Conservation (phyloP, 2,888 invertebrate genomes). For the Pheosia tremula region DNA sequence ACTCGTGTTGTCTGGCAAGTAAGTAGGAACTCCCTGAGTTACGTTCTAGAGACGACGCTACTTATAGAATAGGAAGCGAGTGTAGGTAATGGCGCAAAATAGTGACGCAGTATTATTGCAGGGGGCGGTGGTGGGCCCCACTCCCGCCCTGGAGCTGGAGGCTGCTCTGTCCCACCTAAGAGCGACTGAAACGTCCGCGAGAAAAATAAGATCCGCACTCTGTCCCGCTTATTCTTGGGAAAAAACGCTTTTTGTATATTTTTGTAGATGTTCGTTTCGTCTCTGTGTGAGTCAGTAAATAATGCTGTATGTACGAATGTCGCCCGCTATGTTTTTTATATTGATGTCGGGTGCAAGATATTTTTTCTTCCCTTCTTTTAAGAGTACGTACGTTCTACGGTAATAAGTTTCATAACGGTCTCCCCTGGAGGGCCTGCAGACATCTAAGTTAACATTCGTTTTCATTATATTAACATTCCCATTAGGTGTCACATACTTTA, state of each 20-base stretch:
- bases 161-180: slow-evolving; percentile 59
- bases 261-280: slow-evolving; percentile 51
- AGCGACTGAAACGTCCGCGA: slow-evolving; percentile 84
- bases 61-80: slow-evolving; percentile 84
- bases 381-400: neutral
- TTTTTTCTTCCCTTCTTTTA: slow-evolving; percentile 22
- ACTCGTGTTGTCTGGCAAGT: slow-evolving; percentile 17
- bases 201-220: slow-evolving; percentile 84
- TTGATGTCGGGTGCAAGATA: slow-evolving; percentile 48
- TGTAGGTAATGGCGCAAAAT: slow-evolving; percentile 86
- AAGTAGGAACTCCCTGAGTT: slow-evolving; percentile 39
- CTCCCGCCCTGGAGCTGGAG: slow-evolving; percentile 45
- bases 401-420: neutral
- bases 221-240: slow-evolving; percentile 83
- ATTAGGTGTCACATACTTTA: too few relatives aligned
- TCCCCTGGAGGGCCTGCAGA: neutral
- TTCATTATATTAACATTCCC: too few relatives aligned
- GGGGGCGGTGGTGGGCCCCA: slow-evolving; percentile 68
- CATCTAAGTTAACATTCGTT: too few relatives aligned
- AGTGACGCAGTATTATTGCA: slow-evolving; percentile 86
- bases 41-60: slow-evolving; percentile 72
- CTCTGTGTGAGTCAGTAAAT: slow-evolving; percentile 73
- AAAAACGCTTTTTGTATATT: slow-evolving; percentile 79
- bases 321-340: slow-evolving; percentile 52
- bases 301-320: slow-evolving; percentile 57